Evolutionary conservation across 2,888 invertebrate genomes (phyloP).

Genomic region (Iphiclides podalirius): DNA sequence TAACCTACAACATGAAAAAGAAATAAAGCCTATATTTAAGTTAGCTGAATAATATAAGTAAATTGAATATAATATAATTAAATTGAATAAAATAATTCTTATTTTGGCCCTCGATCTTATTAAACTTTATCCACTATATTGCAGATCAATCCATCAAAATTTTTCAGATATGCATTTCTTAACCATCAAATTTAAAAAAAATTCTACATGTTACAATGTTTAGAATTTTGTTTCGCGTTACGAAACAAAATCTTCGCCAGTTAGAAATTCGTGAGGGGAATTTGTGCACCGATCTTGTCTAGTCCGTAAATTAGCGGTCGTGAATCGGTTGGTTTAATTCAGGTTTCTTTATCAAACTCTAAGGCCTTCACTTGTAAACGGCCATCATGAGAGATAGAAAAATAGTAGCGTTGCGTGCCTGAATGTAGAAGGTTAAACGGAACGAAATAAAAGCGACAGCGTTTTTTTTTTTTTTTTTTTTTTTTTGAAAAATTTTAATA

Average conservation of each 20-base stretch:
- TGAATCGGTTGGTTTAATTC: constrained; percentile 22
- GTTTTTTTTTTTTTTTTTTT: too few relatives aligned
- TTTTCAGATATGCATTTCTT: too few relatives aligned
- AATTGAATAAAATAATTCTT: too few relatives aligned
- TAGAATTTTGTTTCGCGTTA: background rate
- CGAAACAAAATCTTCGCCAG: constrained; percentile 3
- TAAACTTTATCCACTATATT: too few relatives aligned
- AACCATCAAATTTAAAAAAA: background rate
- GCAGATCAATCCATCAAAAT: too few relatives aligned
- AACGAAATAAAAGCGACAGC: constrained; percentile 31
- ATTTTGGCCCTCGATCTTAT: too few relatives aligned
- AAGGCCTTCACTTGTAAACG: constrained; percentile 43
- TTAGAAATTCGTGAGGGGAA: background rate
- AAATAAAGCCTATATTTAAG: too few relatives aligned
- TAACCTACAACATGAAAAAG: too few relatives aligned
- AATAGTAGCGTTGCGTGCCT: constrained; percentile 59
- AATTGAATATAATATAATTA: too few relatives aligned
- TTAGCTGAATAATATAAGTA: too few relatives aligned
- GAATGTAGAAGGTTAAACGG: constrained; percentile 23
- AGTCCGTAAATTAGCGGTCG: constrained; percentile 11
- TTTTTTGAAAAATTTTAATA: too few relatives aligned
- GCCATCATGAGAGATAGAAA: constrained; percentile 47
- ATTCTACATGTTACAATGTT: background rate
- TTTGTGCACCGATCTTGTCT: constrained; percentile 20
- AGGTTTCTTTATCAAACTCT: constrained; percentile 51